A percentile compares a stretch with the other conserved stretches of the same genome.
Conservation (phyloP, 2,888 invertebrate species). For the Pristionchus fissidentatus region DNA sequence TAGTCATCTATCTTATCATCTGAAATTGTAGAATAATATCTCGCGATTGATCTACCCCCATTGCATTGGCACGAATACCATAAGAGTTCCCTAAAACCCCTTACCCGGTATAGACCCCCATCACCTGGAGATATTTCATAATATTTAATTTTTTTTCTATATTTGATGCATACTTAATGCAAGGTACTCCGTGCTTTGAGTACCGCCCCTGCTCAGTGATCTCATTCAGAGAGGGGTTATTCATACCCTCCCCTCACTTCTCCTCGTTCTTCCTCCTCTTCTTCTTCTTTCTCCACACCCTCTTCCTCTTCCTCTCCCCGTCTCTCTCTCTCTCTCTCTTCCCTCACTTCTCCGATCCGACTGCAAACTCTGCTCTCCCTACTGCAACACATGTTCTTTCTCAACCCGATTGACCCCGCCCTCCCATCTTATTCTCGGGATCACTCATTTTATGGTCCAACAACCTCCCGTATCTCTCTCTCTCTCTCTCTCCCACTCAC, state of each 20-base stretch:
- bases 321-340: too few relatives aligned
- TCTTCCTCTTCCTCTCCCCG: background rate
- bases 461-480: background rate
- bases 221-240: background rate
- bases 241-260: too few relatives aligned
- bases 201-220: background rate
- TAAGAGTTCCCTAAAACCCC: too few relatives aligned
- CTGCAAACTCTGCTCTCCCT: background rate
- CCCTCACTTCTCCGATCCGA: background rate
- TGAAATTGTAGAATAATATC: too few relatives aligned
- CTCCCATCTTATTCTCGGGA: background rate
- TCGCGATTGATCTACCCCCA: too few relatives aligned
- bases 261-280: constrained; percentile 27
- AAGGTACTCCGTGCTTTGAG: too few relatives aligned
- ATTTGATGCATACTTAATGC: too few relatives aligned
- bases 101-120: too few relatives aligned
- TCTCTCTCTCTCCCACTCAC: background rate
- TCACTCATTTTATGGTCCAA: constrained; percentile 11
- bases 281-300: constrained; percentile 7
- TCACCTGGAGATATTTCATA: too few relatives aligned
- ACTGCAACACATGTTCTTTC: constrained; percentile 23
- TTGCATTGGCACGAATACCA: too few relatives aligned
- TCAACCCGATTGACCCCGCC: constrained; percentile 10
- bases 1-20: too few relatives aligned
- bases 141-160: too few relatives aligned